Evolutionary conservation across 2,888 invertebrate species (phyloP), one percentile per base, ranked within the genome.

Genomic region (Scaptomyza caliginosa): DNA sequence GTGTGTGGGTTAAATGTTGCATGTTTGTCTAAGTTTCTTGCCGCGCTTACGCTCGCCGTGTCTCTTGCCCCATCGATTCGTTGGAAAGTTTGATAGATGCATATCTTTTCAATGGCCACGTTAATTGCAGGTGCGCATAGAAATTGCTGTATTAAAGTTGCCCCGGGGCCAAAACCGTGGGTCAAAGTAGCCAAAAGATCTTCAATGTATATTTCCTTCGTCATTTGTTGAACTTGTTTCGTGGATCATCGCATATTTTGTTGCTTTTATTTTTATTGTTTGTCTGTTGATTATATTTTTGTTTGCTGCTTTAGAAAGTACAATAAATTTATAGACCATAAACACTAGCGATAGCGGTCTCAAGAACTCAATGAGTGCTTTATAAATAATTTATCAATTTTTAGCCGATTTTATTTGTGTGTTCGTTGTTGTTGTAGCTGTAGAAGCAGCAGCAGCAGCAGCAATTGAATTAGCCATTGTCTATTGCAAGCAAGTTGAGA

Each of bases 381-480:
- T 77, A 83, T 83, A 85, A 85, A 83, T 85, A 63, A 83, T 85
- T 83, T 83, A 77, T 85, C 72, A 83, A 83, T 83, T 83, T 72
- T 55, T 55, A 60, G n/a, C 17, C 43, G 43, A 43, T 54, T 46
- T 39, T n/a, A n/a, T 65, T 54, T 48, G 8, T 42, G n/a, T n/a
- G n/a, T 21, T 5, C n/a, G 38, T 23, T 43, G 51, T 46, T 55
- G 54, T 36, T 51, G 24, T 3, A 24, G 32, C 32, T 51, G 24
- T 3, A 24, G 32, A 26, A 28, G 65, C 54, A 8, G 19, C 30
- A 4, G 21, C 52, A 43, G 70, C 75, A 76, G 34, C 51, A 52
- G 73, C 77, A 83, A 83, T 80, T 80, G 80, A 80, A 83, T 80
- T 80, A 83, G 80, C 74, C 74, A 72, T 66, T 80, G 77, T 74